Conservation (phyloP, 2,113 vertebrate species). For the Nibea coibor region DNA sequence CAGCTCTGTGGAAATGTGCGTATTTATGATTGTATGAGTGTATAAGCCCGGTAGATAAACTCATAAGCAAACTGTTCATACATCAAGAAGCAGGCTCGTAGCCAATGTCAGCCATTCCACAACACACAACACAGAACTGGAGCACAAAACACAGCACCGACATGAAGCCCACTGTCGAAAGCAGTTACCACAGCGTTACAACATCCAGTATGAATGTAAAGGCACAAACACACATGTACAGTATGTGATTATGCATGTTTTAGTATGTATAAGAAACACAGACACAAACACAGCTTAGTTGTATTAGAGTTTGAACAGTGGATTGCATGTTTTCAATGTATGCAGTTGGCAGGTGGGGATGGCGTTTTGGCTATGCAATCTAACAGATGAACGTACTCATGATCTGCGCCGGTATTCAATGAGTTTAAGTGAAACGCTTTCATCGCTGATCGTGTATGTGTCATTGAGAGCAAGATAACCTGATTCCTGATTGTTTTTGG, state of each 20-base stretch:
- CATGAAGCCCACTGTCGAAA: slow-evolving; percentile 49
- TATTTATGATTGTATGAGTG: slow-evolving; percentile 16
- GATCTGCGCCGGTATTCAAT: slow-evolving; percentile 19
- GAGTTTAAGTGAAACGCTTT: slow-evolving; percentile 28
- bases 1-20: slow-evolving; percentile 20
- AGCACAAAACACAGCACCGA: slow-evolving; percentile 45
- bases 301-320: slow-evolving; percentile 42
- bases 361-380: slow-evolving; percentile 6
- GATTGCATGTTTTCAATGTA: slow-evolving; percentile 31
- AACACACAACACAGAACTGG: slow-evolving; percentile 59
- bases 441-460: slow-evolving; percentile 25
- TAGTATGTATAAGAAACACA: slow-evolving; percentile 57
- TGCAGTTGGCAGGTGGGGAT: slow-evolving; percentile 12
- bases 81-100: slow-evolving; percentile 31
- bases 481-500: slow-evolving; percentile 31
- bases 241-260: slow-evolving; percentile 60
- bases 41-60: slow-evolving; percentile 12
- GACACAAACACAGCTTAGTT: slow-evolving; percentile 54
- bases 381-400: slow-evolving; percentile 45
- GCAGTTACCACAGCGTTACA: slow-evolving; percentile 63
- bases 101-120: slow-evolving; percentile 57
- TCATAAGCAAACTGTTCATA: slow-evolving; percentile 32
- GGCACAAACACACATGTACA: slow-evolving; percentile 53
- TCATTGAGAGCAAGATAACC: slow-evolving; percentile 25
- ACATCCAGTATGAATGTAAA: slow-evolving; percentile 57